phyloP scores from a whole-genome alignment of 1,140 invertebrate species.

The Drosophila pallidifrons region DNA sequence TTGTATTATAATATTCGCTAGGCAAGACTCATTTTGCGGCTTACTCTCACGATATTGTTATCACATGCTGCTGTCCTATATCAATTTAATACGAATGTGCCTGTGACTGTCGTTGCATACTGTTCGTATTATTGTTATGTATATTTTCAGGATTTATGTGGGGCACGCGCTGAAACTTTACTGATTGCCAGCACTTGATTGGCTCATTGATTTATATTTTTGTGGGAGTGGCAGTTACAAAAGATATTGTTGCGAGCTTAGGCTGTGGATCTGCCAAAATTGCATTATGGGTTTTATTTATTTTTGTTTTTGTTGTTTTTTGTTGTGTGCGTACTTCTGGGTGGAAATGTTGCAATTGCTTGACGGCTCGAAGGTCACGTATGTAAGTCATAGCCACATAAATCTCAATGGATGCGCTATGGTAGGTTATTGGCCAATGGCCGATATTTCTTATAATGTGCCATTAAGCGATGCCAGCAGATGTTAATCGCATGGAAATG shows the following conservation, averaged over 20 bases:
- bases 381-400: slow-evolving; percentile 48
- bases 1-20: neutral
- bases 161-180: slow-evolving; percentile 38
- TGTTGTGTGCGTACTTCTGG: slow-evolving; percentile 1
- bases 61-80: slow-evolving; percentile 33
- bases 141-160: slow-evolving; percentile 60
- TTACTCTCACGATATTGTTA: slow-evolving; percentile 8
- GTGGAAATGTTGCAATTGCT: slow-evolving; percentile 36
- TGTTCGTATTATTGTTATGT: slow-evolving; percentile 46
- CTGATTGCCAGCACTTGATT: slow-evolving; percentile 61
- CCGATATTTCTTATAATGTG: slow-evolving; percentile 47
- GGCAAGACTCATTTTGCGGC: neutral
- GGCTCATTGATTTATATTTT: slow-evolving; percentile 64
- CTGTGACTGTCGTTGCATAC: slow-evolving; percentile 5
- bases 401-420: slow-evolving; percentile 45
- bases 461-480: slow-evolving; percentile 70
- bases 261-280: slow-evolving; percentile 23
- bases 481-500: slow-evolving; percentile 83
- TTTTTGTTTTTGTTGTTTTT: too few species aligned
- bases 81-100: slow-evolving; percentile 41
- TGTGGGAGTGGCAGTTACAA: neutral
- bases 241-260: neutral
- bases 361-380: slow-evolving; percentile 45
- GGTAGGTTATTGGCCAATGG: slow-evolving; percentile 52
- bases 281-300: slow-evolving; percentile 39